Conservation (phyloP, 2,888 invertebrate genomes). For the Charanyca ferruginea region DNA sequence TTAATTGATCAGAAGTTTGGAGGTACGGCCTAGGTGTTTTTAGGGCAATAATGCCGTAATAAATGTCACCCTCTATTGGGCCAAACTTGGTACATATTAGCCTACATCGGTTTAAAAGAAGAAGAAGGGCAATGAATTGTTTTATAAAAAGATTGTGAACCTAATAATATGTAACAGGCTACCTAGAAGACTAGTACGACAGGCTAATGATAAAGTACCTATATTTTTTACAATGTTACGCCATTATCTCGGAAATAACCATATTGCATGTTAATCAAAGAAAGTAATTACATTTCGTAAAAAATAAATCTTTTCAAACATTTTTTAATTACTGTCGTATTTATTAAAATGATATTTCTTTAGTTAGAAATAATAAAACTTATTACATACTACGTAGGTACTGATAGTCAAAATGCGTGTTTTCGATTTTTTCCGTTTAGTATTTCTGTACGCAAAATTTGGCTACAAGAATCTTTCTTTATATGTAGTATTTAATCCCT, state of each 20-base stretch:
- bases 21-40: too few species aligned
- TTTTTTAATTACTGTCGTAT: background rate
- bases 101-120: too few species aligned
- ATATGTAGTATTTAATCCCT: background rate
- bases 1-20: background rate
- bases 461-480: background rate
- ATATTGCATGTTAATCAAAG: background rate
- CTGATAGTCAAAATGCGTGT: background rate
- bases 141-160: too few species aligned
- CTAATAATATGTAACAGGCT: too few species aligned
- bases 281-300: background rate
- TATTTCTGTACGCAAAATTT: background rate
- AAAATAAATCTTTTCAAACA: background rate
- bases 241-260: background rate
- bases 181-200: background rate
- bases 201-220: background rate
- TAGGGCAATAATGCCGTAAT: too few species aligned
- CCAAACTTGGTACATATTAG: too few species aligned
- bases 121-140: too few species aligned
- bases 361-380: background rate
- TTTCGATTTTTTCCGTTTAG: background rate
- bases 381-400: too few species aligned
- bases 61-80: too few species aligned
- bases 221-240: background rate
- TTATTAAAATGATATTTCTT: background rate